Base-by-base conservation (phyloP, 2,888 invertebrate genomes). In the Coenonympha glycerion region DNA sequence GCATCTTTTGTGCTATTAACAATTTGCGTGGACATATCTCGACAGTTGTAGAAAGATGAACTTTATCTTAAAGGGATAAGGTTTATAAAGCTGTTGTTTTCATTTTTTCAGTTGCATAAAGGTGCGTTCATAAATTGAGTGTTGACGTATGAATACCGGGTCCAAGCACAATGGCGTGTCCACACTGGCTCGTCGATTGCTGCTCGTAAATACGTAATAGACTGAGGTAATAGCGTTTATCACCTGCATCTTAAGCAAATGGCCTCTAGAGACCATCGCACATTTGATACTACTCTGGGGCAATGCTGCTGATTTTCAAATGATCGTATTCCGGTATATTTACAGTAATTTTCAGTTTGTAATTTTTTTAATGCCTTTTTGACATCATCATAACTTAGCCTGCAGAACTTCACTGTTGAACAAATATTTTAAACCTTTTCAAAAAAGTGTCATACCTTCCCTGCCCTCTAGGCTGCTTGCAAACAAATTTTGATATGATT, bases 141-240 rank as follows among this genome's bases (percentile, higher is more conserved):
- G 70, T 73, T 79, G 81, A 73, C 81, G 79, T 80, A 78, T 81
- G 80, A 80, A 82, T 82, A 80, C 77, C 64, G 67, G 61, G 52
- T 52, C 49, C 49, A 44, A 63, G 62, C 63, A 81, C 80, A 81
- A 80, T 79, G 76, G 69, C 53, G 62, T 76, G 79, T 76, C 78
- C 64, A 59, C 62, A 61, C 62, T 60, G 63, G 19, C 47, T 34
- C 44, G 48, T 28, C 49, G 67, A 58, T 57, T 55, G 66, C 69
- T 64, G 63, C 63, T 67, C 75, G 72, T 82, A 82, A 80, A 80
- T 79, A 66, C 59, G 62, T 44, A 51, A 48, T 68, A 66, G 66
- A 64, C n/a, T n/a, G n/a, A n/a, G n/a, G 62, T 44, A 51, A 48
- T 68, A 66, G 66, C 64, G 70, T 61, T 62, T 78, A 78, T 76